Base-by-base conservation (phyloP, 2,113 vertebrate genomes). In the Pelmatolapia mariae region DNA sequence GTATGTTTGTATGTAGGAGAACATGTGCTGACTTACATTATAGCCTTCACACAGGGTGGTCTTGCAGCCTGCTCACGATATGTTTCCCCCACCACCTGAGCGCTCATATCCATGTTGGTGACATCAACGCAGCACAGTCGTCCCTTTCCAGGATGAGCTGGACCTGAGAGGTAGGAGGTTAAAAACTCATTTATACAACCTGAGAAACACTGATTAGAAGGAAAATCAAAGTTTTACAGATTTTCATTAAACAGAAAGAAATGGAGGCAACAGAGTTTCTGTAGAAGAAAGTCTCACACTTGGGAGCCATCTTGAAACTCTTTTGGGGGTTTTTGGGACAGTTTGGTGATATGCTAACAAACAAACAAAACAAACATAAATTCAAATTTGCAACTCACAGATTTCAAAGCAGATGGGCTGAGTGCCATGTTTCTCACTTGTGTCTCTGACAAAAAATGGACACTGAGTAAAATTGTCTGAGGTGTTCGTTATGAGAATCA, bases 61-160 rank as follows among this genome's bases (percentile, higher is more conserved):
- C 4, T 61, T 47, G 22, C 29, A 13, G 7, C 22, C 19, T 22
- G 76, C 31, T 11, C 0, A 15, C 13, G 13, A 40, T 68, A 86
- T 10, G 2, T 7, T 9, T 43, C 10, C 33, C 78, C 59, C 12
- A 26, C 18, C 7, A 86, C 31, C 6, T 16, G 0, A 3, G 16
- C 4, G 12, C 59, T 56, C 18, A 1, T 5, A 40, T 81, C 0
- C 7, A 2, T 3, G 24, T 6, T 0, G 47, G 2, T 4, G 59
- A 66, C 3, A 2, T 8, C 4, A 31, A 86, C 8, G 3, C 84
- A 81, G 18, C 78, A 86, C 0, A 10, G 47, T 1, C 50, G 7
- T 15, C 5, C 1, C 13, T 56, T 86, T 29, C 50, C 8, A 7
- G 59, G 24, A 40, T 5, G 3, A 50, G n/a, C 36, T 33, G n/a